Evolutionary conservation across 2,888 invertebrate genomes (phyloP), one percentile per base, ranked within the genome.

Genomic region (Thalpophila matura): DNA sequence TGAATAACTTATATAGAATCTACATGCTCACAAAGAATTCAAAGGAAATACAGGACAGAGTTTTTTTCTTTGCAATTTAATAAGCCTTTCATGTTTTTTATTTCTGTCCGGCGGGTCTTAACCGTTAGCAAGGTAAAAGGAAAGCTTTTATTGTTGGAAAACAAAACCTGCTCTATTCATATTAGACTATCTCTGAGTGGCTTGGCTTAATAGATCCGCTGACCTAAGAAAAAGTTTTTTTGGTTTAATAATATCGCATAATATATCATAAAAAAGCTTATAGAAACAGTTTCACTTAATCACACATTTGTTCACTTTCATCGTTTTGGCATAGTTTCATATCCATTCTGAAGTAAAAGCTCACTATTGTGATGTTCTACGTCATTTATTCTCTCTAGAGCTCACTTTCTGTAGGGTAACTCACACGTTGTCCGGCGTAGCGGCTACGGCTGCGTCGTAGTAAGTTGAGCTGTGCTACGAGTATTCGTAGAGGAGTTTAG

Each of bases 61-160:
- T 4, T 26, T 37, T 26, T 63, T 57, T 74, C 27, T 10, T 29
- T 40, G 31, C 37, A 47, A 68, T 74, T 74, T 58, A 53, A 68
- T 74, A 58, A 51, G 20, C 10, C n/a, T 43, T 46, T 12, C 24
- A 31, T 14, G 4, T 55, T 16, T 74, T 73, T 51, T 51, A 27
- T 31, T 38, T 45, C 29, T 27, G 37, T 47, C 50, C 38, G 7
- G n/a, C 22, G 14, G 27, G 57, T 56, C 38, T 50, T 45, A 35
- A 37, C 37, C 38, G 18, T 37, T 49, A 37, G 37, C 40, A 37
- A 51, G 47, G 51, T 56, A 46, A 65, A 66, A 50, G 38, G 24
- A 7, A 26, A 16, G 45, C 49, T 26, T 43, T 49, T 49, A 63
- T 71, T 47, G 29, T 18, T 14, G 26, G 9, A 20, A 18, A 24